Evolutionary conservation across 1,140 invertebrate species (phyloP).

Genomic region (Eriocheir sinensis): DNA sequence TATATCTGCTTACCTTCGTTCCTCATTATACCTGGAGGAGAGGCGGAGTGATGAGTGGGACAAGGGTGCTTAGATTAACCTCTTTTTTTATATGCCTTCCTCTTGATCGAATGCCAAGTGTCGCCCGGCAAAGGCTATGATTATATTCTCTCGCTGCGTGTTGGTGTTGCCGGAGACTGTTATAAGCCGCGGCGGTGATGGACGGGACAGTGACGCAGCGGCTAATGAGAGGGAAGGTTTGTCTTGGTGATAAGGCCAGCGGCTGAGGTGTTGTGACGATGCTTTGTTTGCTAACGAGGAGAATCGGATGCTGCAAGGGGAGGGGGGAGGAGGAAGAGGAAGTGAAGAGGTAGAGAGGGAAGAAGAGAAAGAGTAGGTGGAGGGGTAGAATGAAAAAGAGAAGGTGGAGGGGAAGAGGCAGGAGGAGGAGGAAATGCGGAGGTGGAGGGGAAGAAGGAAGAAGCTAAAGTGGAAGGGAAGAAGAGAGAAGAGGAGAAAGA

Average conservation of each 20-base stretch:
- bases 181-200: background rate
- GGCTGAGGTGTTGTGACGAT: background rate
- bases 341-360: too few species aligned
- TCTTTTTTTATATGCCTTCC: background rate
- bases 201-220: background rate
- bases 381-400: too few species aligned
- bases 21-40: background rate
- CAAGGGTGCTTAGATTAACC: background rate
- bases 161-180: background rate
- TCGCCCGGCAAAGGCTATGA: background rate
- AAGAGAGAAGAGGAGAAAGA: too few species aligned
- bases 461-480: too few species aligned
- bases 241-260: background rate
- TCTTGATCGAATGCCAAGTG: background rate
- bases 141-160: background rate
- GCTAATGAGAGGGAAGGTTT: conserved; percentile 24
- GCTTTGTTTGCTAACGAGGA: conserved; percentile 3
- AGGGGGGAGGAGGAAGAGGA: background rate
- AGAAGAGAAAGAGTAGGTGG: too few species aligned
- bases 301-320: background rate
- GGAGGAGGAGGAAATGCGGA: too few species aligned
- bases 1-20: background rate
- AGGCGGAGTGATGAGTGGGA: too few species aligned
- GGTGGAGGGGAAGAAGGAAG: too few species aligned
- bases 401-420: too few species aligned